Conservation (phyloP, 2,113 vertebrate species). For the Seriola quinqueradiata region DNA sequence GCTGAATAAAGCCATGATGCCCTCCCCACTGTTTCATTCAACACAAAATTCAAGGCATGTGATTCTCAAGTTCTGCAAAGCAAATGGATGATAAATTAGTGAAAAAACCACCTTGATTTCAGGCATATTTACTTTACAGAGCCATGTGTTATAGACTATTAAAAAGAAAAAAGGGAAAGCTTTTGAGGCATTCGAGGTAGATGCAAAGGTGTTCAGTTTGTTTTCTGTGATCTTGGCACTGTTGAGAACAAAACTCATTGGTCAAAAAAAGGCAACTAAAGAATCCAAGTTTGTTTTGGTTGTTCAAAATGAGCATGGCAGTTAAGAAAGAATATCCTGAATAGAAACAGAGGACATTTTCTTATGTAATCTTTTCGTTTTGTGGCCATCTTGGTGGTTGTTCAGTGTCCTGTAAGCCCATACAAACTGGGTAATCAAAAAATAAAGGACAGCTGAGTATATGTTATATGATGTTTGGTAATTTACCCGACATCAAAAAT, state of each 20-base stretch:
- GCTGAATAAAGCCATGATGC: conserved; percentile 58
- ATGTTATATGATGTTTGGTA: not conserved
- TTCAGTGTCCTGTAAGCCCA: not conserved
- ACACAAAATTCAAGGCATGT: conserved; percentile 6
- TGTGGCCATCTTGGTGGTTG: not conserved
- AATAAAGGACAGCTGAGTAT: not conserved
- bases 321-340: not conserved
- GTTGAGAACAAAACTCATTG: not conserved
- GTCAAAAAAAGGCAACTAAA: not conserved
- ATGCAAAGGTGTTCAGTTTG: not conserved
- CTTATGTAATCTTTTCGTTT: not conserved
- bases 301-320: not conserved
- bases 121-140: not conserved
- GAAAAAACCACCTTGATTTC: not conserved
- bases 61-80: conserved; percentile 30
- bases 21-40: conserved; percentile 69
- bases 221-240: not conserved
- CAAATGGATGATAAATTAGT: conserved; percentile 12
- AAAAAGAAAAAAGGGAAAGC: not conserved
- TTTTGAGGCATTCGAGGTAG: not conserved
- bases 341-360: no score
- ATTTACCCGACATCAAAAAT: not conserved
- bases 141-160: not conserved
- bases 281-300: not conserved
- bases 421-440: not conserved